These are phyloP conservation scores for Cantharis rufa DNA, from an alignment of 2,888 invertebrate species.

Conservation along the genomic window DNA sequence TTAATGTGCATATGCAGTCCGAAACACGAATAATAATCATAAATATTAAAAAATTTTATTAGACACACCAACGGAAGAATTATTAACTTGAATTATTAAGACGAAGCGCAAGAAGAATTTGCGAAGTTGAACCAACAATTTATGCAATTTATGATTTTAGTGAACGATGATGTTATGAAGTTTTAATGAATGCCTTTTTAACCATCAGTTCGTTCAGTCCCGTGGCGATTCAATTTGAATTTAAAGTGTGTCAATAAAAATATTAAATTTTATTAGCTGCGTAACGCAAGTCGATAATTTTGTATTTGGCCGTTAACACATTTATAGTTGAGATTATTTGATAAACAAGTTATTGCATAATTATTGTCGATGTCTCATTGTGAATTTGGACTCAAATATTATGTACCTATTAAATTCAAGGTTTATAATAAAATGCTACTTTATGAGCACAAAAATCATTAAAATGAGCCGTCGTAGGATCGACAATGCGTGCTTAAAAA, in stretches of 20 bases:
- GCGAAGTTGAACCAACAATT: slow-evolving; percentile 12
- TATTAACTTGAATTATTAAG: too few species aligned
- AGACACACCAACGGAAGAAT: slow-evolving; percentile 13
- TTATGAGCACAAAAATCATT: too few species aligned
- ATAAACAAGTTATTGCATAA: not conserved
- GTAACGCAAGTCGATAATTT: not conserved
- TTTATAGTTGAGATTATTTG: not conserved
- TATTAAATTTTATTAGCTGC: not conserved
- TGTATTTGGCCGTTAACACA: not conserved
- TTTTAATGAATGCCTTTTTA: slow-evolving; percentile 6
- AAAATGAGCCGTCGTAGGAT: too few species aligned
- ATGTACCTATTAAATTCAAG: too few species aligned
- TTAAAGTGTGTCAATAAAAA: not conserved
- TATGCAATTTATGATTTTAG: slow-evolving; percentile 4
- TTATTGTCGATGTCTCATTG: not conserved
- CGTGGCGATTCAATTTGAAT: slow-evolving; percentile 20
- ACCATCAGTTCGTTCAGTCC: slow-evolving; percentile 15
- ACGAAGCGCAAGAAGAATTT: slow-evolving; percentile 20
- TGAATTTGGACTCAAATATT: not conserved
- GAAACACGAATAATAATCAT: not conserved
- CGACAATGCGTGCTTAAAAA: too few species aligned
- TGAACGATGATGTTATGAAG: not conserved
- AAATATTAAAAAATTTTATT: slow-evolving; percentile 11
- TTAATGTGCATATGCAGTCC: not conserved
- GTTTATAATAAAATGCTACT: too few species aligned